Percentiles rank a stretch among this genome's conserved stretches.
Evolutionary conservation across 37 sponge, comb jelly and placozoan species (phyloP).

Genomic region (Beroe forskalii): DNA sequence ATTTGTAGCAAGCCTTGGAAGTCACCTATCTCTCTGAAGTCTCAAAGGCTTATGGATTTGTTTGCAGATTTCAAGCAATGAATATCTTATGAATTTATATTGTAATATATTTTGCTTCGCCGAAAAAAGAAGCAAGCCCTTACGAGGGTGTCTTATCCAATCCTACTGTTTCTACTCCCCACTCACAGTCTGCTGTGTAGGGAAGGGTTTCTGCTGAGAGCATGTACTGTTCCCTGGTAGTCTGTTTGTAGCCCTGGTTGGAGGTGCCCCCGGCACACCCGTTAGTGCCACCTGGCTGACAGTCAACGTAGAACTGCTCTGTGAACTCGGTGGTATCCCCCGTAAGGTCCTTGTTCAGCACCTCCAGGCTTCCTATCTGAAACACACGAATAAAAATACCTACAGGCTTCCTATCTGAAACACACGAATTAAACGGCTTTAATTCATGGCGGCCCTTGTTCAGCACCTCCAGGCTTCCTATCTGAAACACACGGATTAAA

Average conservation of each 20-base stretch:
- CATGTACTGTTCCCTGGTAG: not conserved
- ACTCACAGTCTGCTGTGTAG: constrained; percentile 19
- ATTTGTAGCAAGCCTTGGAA: no score
- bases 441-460: not conserved
- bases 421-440: no score
- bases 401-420: constrained; percentile 1
- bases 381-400: not conserved
- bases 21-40: no score
- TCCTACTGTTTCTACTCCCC: no score
- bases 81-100: no score
- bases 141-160: no score
- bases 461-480: not conserved
- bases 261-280: constrained; percentile 46
- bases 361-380: constrained; percentile 15
- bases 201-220: not conserved
- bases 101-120: no score
- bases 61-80: no score
- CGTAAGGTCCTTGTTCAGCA: not conserved
- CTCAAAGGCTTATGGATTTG: no score
- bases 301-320: constrained; percentile 44
- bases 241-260: constrained; percentile 35
- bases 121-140: no score
- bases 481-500: not conserved
- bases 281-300: not conserved
- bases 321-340: constrained; percentile 10